Evolutionary conservation across 1,140 invertebrate species (phyloP).

Genomic region (Bilobella aurantiaca): DNA sequence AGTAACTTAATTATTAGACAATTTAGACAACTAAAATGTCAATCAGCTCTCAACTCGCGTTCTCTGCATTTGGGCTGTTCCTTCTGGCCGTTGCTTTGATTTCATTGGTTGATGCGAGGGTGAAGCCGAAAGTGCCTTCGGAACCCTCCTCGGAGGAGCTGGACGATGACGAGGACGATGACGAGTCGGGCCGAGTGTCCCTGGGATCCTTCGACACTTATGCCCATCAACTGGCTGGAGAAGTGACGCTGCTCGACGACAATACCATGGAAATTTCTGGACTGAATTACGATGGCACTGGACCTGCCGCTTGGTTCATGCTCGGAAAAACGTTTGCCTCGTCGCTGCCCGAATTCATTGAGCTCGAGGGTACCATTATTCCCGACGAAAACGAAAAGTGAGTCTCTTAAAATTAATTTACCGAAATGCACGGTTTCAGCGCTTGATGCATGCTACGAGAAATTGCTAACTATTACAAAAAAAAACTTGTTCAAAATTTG

Average conservation of each 20-base stretch:
- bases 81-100: too few species aligned
- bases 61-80: too few species aligned
- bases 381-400: conserved; percentile 32
- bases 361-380: conserved; percentile 26
- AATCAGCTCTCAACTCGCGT: too few species aligned
- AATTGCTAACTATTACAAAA: too few species aligned
- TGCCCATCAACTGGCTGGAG: conserved; percentile 3
- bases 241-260: conserved; percentile 20
- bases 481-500: too few species aligned
- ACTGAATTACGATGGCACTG: conserved; percentile 21
- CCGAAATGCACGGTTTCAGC: too few species aligned
- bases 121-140: too few species aligned
- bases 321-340: conserved; percentile 21
- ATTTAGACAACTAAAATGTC: too few species aligned
- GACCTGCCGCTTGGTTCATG: conserved; percentile 32
- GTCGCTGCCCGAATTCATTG: conserved; percentile 21
- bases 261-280: conserved; percentile 25
- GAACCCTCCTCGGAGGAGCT: neutral
- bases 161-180: neutral
- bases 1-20: too few species aligned
- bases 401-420: too few species aligned
- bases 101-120: too few species aligned
- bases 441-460: too few species aligned
- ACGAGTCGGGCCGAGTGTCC: neutral
- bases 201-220: conserved; percentile 5